Base-by-base conservation (phyloP, 35 echinoderm and acorn worm genomes). In the Ophiothrix spiculata region DNA sequence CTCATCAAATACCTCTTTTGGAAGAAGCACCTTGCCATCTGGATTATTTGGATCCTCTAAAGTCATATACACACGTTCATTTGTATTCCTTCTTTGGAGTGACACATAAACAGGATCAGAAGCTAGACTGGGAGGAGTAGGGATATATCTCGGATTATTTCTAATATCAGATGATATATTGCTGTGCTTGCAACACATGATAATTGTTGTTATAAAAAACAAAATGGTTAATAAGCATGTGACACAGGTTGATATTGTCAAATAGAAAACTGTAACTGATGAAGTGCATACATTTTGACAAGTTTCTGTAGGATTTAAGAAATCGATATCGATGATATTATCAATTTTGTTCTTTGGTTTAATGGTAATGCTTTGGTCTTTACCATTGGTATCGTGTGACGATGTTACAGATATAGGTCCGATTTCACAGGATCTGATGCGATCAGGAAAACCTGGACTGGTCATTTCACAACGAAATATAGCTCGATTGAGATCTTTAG, bases 1-100 rank as follows among this genome's bases (percentile, higher is more conserved):
- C n/a, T n/a, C 60, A 25, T 69, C 60, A 69, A 69, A 69, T 69
- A 69, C 60, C 60, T 69, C 60, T 69, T 69, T 69, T 69, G 60
- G 60, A 12, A 69, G 60, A 1, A 69, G 60, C 4, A 69, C 60
- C 23, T 69, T 69, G 60, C 60, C 60, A 25, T 69, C 60, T 4
- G 60, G 60, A n/a, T 69, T 69, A 25, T 69, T 69, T 69, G 60
- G 60, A 69, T 69, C 60, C 4, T 69, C 60, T n/a, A 69, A 25
- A 69, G 60, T 69, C 60, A 69, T 69, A 25, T 69, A 69, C 6
- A 69, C 60, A n/a, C 60, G 60, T n/a, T 69, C 60, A 69, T 69
- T 69, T 2, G 17, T 28, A 69, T 69, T 69, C 16, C 60, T 15
- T 69, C 60, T 69, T 69, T 69, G 60, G 17, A 69, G 29, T 12